Base-by-base conservation (phyloP, 1,140 invertebrate species). In the Myzus persicae region DNA sequence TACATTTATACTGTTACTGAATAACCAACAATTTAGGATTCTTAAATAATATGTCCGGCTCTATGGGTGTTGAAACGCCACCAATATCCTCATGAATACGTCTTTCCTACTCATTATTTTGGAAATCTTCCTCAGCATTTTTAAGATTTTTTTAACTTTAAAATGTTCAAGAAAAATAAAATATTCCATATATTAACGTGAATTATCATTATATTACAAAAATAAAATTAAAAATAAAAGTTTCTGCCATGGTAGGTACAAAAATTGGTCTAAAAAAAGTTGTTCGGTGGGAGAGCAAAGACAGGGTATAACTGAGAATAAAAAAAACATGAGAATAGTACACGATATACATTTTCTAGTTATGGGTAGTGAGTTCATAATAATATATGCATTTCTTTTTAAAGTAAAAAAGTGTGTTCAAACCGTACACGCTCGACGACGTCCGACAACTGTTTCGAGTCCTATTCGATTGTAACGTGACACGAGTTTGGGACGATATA, bases 331-430 rank as follows among this genome's bases (percentile, higher is more conserved):
- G 59, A 76, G 14, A 18, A 76, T 76, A n/a, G 18, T 76, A 76
- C n/a, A 76, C 59, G n/a, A 76, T 76, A 76, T n/a, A n/a, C 2
- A n/a, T 76, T 76, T n/a, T 76, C n/a, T 76, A 76, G 59, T 18
- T 76, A n/a, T n/a, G 14, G 59, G 31, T 76, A 76, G 59, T n/a
- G 59, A 11, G 59, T 76, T 76, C 59, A 76, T n/a, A 67, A 76
- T n/a, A 67, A 67, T 67, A 20, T 76, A 76, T 76, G 59, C 59
- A 76, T 76, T 76, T n/a, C 59, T 76, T 76, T 76, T 76, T 76
- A n/a, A n/a, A n/a, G 59, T n/a, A 76, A 76, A 76, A 76, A 76
- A 76, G 59, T n/a, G 59, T 76, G 31, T 76, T 76, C 31, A 76
- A 31, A 76, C 31, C 31, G 59, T 76, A 76, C 14, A 76, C 59